A percentile compares a stretch with the other conserved stretches of the same genome.
These are phyloP conservation scores for Nasonia vitripennis DNA, from an alignment of 1,140 invertebrate species.

Conservation along the genomic window DNA sequence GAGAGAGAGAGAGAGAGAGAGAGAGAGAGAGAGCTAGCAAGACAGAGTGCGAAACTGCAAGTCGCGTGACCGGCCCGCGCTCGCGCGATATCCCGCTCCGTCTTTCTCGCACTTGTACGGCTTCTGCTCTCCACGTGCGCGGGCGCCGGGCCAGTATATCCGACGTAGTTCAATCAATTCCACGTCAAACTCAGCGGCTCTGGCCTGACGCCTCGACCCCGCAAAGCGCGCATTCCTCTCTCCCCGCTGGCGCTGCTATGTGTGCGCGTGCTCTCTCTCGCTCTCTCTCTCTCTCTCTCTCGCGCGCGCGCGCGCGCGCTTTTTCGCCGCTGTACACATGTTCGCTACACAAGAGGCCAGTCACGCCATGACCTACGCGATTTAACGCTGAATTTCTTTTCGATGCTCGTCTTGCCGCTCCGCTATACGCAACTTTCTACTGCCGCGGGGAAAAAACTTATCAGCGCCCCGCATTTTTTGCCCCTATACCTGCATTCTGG, in stretches of 20 bases:
- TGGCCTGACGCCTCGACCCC: constrained; percentile 19
- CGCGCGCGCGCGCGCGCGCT: not conserved
- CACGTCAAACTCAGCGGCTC: constrained; percentile 65
- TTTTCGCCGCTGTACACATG: not conserved
- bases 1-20: too few relatives aligned
- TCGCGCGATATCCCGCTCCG: not conserved
- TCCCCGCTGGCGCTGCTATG: constrained; percentile 33
- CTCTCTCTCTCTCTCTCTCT: not conserved
- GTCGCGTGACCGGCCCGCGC: constrained; percentile 58
- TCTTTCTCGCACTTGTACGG: not conserved
- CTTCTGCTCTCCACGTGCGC: not conserved
- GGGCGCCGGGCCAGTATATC: constrained; percentile 11
- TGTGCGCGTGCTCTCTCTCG: not conserved
- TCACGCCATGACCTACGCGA: constrained; percentile 67
- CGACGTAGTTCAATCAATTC: constrained; percentile 66
- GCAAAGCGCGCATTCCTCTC: constrained; percentile 57
- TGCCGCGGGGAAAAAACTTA: constrained; percentile 13
- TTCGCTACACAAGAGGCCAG: constrained; percentile 50
- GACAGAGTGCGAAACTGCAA: not conserved
- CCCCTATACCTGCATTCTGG: not conserved
- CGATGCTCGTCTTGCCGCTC: constrained; percentile 45
- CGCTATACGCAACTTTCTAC: too few relatives aligned
- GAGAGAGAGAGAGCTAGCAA: not conserved
- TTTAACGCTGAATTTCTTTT: constrained; percentile 68
- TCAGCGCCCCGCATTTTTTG: constrained; percentile 21